phyloP scores from a whole-genome alignment of 2,113 vertebrate genomes.

The Lota lota region DNA sequence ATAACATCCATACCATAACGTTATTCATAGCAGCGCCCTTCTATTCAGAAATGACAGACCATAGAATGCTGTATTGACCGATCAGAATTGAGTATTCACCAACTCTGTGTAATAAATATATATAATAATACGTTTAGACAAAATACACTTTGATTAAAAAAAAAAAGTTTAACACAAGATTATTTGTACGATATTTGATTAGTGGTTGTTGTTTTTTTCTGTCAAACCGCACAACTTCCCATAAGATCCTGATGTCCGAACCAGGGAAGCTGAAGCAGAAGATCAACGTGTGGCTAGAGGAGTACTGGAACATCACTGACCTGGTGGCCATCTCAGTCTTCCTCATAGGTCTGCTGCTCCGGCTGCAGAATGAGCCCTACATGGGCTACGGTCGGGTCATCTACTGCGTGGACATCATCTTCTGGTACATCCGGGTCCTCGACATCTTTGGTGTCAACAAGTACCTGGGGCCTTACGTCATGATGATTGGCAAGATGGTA shows the following conservation, averaged over 20 bases:
- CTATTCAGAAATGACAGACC: too few relatives aligned
- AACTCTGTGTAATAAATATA: too few relatives aligned
- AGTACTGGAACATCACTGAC: conserved; percentile 98
- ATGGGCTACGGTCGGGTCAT: conserved; percentile 96
- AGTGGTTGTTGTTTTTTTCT: too few relatives aligned
- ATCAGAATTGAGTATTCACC: too few relatives aligned
- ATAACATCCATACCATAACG: too few relatives aligned
- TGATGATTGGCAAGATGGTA: conserved; percentile 99
- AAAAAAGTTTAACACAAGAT: too few relatives aligned
- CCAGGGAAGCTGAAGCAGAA: conserved; percentile 97
- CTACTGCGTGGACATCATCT: conserved; percentile 98
- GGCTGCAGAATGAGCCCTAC: conserved; percentile 90
- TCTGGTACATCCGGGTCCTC: conserved; percentile 98
- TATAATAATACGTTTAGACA: too few relatives aligned
- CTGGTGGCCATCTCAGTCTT: conserved; percentile 90
- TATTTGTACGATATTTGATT: too few relatives aligned
- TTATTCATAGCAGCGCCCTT: too few relatives aligned
- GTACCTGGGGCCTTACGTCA: conserved; percentile 96
- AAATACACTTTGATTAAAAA: too few relatives aligned
- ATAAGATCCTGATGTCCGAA: conserved; percentile 97
- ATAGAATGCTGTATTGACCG: too few relatives aligned
- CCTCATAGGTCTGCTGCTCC: conserved; percentile 84
- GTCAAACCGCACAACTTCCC: neutral
- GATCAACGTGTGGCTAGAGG: conserved; percentile 95
- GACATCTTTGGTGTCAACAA: conserved; percentile 99